phyloP scores from a whole-genome alignment of 2,113 vertebrate genomes.

The Amblyopsis rosae region DNA sequence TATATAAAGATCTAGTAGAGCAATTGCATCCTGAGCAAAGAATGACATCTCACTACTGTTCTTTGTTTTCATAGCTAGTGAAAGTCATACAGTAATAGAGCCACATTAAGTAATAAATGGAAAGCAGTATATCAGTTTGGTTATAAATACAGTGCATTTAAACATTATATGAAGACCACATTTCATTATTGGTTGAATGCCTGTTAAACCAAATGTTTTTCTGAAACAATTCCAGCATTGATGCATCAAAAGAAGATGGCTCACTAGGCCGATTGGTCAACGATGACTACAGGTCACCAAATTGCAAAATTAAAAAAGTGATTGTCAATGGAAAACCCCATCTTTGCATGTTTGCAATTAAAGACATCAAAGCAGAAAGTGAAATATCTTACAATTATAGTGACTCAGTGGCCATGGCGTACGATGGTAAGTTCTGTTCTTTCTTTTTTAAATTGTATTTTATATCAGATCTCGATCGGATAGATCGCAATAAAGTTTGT shows the following conservation, averaged over 20 bases:
- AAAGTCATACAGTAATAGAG: too few species aligned
- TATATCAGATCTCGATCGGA: too few species aligned
- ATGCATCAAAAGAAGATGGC: neutral
- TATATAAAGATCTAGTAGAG: too few species aligned
- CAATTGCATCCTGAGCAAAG: too few species aligned
- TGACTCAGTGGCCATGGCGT: neutral
- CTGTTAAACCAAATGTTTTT: neutral
- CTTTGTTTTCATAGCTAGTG: too few species aligned
- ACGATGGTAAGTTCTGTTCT: neutral
- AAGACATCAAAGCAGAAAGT: neutral
- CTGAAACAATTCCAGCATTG: neutral
- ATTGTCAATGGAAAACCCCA: neutral
- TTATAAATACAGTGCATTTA: too few species aligned
- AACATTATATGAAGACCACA: too few species aligned
- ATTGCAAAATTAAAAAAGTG: conserved; percentile 3
- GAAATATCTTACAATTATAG: conserved; percentile 3
- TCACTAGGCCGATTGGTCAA: neutral
- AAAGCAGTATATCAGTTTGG: too few species aligned
- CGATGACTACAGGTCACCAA: conserved; percentile 1
- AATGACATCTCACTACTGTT: too few species aligned
- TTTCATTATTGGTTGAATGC: neutral
- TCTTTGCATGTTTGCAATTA: conserved; percentile 2
- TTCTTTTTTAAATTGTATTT: too few species aligned
- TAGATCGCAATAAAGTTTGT: too few species aligned
- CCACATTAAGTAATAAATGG: too few species aligned